Conservation (phyloP, 2,797 vertebrate genomes). For the Bradypodion pumilum region DNA sequence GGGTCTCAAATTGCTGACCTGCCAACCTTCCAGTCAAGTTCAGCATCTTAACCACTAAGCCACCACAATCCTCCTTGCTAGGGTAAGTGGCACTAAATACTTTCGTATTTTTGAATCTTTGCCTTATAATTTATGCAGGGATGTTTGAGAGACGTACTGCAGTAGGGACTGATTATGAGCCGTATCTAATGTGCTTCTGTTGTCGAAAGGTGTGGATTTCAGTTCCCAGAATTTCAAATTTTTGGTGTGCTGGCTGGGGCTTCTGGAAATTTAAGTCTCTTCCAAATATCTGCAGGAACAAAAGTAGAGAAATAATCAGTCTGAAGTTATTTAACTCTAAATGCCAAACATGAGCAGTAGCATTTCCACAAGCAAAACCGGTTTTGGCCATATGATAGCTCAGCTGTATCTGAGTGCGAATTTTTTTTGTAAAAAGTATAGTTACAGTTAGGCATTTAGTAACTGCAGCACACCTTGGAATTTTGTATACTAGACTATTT, state of each 20-base stretch:
- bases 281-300: neutral
- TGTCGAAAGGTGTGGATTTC: slow-evolving; percentile 28
- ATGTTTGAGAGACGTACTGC: slow-evolving; percentile 41
- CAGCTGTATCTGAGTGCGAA: neutral
- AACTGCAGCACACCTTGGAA: neutral
- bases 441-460: slow-evolving; percentile 9
- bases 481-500: slow-evolving; percentile 27
- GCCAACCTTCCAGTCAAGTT: too few species aligned
- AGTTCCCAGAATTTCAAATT: neutral
- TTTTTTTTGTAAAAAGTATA: neutral
- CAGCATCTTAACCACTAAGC: too few species aligned
- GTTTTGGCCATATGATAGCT: neutral
- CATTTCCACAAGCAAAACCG: neutral
- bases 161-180: neutral
- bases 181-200: slow-evolving; percentile 15
- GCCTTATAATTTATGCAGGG: slow-evolving; percentile 21
- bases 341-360: neutral
- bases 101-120: slow-evolving; percentile 35
- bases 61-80: too few species aligned
- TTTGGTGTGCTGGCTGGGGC: neutral
- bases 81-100: slow-evolving; percentile 32
- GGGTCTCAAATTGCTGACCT: too few species aligned
- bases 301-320: neutral
- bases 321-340: neutral
- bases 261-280: neutral